Percentiles rank a stretch among this genome's conserved stretches.
These are phyloP conservation scores for Paramacrobiotus metropolitanus DNA, from an alignment of 1,140 invertebrate genomes.

Conservation along the genomic window DNA sequence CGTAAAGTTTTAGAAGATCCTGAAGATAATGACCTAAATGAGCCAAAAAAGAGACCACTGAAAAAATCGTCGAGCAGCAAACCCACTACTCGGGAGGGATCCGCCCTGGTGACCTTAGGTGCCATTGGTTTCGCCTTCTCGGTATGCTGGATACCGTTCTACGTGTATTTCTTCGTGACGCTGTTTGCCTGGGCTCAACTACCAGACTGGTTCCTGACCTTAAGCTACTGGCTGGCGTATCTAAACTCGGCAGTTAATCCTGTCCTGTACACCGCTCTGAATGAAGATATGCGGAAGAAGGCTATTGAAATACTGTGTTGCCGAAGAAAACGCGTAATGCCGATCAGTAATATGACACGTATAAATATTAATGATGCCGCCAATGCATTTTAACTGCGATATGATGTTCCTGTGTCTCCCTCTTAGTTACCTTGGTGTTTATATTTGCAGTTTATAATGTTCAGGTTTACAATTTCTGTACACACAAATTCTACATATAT, in stretches of 20 bases:
- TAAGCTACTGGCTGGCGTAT: slow-evolving; percentile 11
- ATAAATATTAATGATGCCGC: too few relatives aligned
- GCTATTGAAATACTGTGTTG: too few relatives aligned
- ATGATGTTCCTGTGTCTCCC: too few relatives aligned
- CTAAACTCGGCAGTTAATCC: slow-evolving; percentile 11
- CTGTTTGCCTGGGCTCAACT: slow-evolving; percentile 7
- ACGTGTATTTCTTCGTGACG: slow-evolving; percentile 10
- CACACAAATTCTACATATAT: too few relatives aligned
- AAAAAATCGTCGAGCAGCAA: not conserved
- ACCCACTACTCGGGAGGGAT: slow-evolving; percentile 6
- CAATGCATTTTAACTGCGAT: too few relatives aligned
- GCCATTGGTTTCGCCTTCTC: slow-evolving; percentile 11
- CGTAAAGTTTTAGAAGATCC: not conserved
- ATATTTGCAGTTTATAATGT: too few relatives aligned
- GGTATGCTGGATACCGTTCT: slow-evolving; percentile 12
- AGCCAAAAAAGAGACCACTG: not conserved
- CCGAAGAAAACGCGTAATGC: too few relatives aligned
- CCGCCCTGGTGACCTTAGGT: slow-evolving; percentile 10
- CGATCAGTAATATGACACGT: too few relatives aligned
- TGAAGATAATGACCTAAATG: not conserved
- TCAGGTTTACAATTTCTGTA: too few relatives aligned
- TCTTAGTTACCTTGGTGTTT: too few relatives aligned
- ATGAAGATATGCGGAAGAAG: slow-evolving; percentile 7
- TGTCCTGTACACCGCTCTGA: slow-evolving; percentile 11
- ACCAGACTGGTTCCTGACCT: not conserved